These are phyloP conservation scores for Zoanthus sociatus DNA, from an alignment of 92 coral and sea anemone species.

Conservation along the genomic window DNA sequence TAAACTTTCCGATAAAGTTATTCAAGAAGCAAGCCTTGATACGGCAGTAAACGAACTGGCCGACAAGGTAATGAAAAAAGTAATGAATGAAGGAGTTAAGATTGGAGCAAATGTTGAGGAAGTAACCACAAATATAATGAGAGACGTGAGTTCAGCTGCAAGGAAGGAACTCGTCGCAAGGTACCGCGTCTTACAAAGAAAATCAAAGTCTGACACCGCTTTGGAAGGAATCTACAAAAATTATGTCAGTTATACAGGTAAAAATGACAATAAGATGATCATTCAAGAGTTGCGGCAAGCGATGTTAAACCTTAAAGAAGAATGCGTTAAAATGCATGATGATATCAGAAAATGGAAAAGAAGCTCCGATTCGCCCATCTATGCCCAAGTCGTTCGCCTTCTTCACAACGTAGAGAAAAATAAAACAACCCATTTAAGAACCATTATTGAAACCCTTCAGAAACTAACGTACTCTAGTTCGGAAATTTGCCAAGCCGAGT, in stretches of 20 bases:
- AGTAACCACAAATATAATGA: conserved; percentile 2
- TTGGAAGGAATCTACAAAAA: not conserved
- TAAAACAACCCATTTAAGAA: not conserved
- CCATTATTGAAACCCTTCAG: conserved; percentile 12
- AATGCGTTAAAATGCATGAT: conserved; percentile 8
- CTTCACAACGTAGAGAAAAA: not conserved
- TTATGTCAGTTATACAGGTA: not conserved
- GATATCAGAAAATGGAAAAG: not conserved
- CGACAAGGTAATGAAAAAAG: conserved; percentile 8
- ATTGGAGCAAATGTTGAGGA: conserved; percentile 7
- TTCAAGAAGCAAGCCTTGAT: conserved; percentile 28
- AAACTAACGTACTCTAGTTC: not conserved
- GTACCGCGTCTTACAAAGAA: not conserved
- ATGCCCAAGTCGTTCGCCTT: not conserved
- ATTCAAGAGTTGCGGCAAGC: not conserved
- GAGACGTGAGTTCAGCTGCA: conserved; percentile 30
- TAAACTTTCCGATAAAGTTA: not conserved
- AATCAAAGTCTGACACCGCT: conserved; percentile 22
- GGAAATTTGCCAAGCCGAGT: not conserved
- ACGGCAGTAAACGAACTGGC: conserved; percentile 29
- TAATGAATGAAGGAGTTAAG: conserved; percentile 24
- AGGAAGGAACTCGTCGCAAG: conserved; percentile 15
- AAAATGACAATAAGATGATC: not conserved
- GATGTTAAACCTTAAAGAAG: not conserved
- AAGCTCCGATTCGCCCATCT: not conserved